Evolutionary conservation across 1,140 invertebrate genomes (phyloP).

Genomic region (Heliconius eleuchia): DNA sequence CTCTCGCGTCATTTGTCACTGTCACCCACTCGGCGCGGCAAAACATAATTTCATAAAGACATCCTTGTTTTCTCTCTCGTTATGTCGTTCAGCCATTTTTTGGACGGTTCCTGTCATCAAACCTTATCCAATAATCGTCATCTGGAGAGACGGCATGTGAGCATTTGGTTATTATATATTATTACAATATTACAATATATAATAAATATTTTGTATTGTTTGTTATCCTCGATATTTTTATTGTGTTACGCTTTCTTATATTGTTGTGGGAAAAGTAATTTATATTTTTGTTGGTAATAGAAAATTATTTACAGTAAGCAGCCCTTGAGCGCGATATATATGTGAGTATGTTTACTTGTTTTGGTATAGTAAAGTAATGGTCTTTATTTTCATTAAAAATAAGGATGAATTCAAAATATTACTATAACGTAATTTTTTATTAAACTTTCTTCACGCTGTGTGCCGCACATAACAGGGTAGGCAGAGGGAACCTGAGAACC

Average conservation of each 20-base stretch:
- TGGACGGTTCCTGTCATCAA: constrained; percentile 42
- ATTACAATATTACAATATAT: neutral
- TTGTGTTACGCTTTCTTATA: neutral
- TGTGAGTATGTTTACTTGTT: too few species aligned
- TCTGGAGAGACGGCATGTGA: constrained; percentile 5
- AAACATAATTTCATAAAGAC: constrained; percentile 78
- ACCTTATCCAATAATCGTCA: constrained; percentile 49
- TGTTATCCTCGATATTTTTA: neutral
- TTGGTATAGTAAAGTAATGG: too few species aligned
- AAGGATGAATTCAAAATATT: too few species aligned
- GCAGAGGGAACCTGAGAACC: too few species aligned
- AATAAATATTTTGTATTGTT: neutral
- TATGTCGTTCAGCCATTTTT: constrained; percentile 43
- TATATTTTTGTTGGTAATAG: neutral
- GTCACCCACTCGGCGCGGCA: constrained; percentile 69
- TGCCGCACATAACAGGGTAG: too few species aligned
- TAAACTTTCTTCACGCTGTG: too few species aligned
- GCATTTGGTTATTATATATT: neutral
- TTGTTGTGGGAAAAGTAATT: neutral
- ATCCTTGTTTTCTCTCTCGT: constrained; percentile 60
- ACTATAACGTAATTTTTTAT: too few species aligned
- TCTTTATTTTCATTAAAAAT: too few species aligned
- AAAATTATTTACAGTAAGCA: neutral
- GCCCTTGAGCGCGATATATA: too few species aligned
- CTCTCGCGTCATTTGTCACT: constrained; percentile 72